Conservation (phyloP, 2,113 vertebrate genomes). For the Oncorhynchus tshawytscha region DNA sequence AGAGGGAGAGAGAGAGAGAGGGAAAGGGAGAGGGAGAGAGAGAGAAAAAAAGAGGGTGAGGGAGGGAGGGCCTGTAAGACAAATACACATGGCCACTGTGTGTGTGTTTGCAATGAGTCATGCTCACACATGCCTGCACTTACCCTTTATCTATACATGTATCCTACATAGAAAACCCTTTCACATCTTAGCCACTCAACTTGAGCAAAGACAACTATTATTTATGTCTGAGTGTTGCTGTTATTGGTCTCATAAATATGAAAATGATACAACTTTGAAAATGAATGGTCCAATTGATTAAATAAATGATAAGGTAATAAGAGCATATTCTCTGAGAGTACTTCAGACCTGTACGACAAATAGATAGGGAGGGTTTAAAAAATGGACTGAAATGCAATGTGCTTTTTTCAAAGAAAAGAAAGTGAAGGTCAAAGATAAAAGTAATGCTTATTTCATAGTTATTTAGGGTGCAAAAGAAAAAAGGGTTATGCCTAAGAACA, state of each 20-base stretch:
- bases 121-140: neutral
- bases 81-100: neutral
- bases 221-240: neutral
- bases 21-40: neutral
- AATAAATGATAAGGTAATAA: too few species aligned
- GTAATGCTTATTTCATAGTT: neutral
- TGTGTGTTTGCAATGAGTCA: neutral
- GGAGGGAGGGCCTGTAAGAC: neutral
- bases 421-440: too few species aligned
- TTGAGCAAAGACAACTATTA: neutral
- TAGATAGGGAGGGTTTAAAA: too few species aligned
- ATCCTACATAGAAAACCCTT: neutral
- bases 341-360: too few species aligned
- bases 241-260: too few species aligned
- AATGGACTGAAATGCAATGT: too few species aligned
- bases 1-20: slow-evolving; percentile 32
- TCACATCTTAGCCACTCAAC: neutral
- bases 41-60: neutral
- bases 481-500: neutral
- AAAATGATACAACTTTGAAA: neutral
- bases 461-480: neutral
- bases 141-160: too few species aligned
- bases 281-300: neutral
- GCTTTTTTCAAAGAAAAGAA: too few species aligned
- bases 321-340: too few species aligned